phyloP scores from a whole-genome alignment of 2,888 invertebrate genomes.

The Melipona beecheii region DNA sequence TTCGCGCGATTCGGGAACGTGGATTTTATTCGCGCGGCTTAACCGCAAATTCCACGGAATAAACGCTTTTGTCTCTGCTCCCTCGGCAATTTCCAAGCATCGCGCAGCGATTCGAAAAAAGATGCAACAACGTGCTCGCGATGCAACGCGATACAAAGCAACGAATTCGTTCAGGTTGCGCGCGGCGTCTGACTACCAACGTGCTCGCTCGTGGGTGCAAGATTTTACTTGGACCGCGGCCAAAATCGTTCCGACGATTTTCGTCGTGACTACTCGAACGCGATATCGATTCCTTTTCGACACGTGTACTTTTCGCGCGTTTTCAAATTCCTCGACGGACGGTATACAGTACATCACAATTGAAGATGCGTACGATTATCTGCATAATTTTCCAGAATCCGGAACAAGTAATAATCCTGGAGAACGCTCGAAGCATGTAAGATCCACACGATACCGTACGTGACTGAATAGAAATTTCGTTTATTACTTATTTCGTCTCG shows the following conservation, averaged over 20 bases:
- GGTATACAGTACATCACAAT: too few relatives aligned
- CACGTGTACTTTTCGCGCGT: too few relatives aligned
- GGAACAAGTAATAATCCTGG: too few relatives aligned
- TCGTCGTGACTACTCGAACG: neutral
- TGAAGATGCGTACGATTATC: too few relatives aligned
- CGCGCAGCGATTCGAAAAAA: neutral
- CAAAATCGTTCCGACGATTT: conserved; percentile 17
- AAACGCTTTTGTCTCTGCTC: neutral
- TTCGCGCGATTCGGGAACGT: too few relatives aligned
- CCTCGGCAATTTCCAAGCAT: neutral
- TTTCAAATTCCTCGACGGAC: too few relatives aligned
- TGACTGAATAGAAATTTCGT: too few relatives aligned
- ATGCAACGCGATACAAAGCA: neutral
- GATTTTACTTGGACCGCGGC: conserved; percentile 5
- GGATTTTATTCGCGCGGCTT: neutral
- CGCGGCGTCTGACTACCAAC: neutral
- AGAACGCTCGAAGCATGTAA: too few relatives aligned
- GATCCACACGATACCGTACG: too few relatives aligned
- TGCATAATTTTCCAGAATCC: too few relatives aligned
- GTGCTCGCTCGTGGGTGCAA: too few relatives aligned
- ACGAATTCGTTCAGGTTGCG: neutral
- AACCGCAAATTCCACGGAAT: neutral
- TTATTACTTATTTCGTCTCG: too few relatives aligned
- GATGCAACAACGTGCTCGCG: neutral
- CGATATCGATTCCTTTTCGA: neutral